phyloP scores from a whole-genome alignment of 2,888 invertebrate species.

The Zootermopsis nevadensis region DNA sequence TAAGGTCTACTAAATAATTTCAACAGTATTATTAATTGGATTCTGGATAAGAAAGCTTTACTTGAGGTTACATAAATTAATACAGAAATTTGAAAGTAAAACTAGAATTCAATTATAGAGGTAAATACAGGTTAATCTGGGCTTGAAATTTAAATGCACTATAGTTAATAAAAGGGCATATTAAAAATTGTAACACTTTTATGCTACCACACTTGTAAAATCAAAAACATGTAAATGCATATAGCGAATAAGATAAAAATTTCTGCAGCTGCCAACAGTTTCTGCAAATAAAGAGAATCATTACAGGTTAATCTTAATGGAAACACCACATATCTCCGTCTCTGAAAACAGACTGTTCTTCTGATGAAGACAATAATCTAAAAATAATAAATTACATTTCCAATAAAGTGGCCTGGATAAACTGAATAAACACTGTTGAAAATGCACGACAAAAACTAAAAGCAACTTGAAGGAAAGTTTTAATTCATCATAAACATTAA shows the following conservation, averaged over 20 bases:
- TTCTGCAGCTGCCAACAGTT: not conserved
- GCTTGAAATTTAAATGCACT: no score
- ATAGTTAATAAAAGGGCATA: no score
- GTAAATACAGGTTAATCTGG: no score
- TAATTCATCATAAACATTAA: slow-evolving; percentile 4
- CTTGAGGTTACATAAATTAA: no score
- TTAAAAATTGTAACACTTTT: no score
- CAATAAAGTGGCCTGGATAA: not conserved
- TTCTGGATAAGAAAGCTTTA: no score
- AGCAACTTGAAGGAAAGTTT: not conserved
- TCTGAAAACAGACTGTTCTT: not conserved
- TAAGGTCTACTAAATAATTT: no score
- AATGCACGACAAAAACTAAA: not conserved
- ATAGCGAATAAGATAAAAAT: not conserved
- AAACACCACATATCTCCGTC: not conserved
- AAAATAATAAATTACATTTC: not conserved
- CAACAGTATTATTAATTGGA: no score
- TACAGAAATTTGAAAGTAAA: no score
- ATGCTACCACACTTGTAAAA: no score
- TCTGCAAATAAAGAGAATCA: not conserved
- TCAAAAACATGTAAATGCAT: no score
- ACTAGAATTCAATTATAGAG: no score
- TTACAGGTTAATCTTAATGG: not conserved
- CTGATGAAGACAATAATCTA: not conserved
- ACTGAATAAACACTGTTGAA: not conserved